Evolutionary conservation across 2,888 invertebrate species (phyloP), one percentile per base, ranked within the genome.

Genomic region (Antheraea yamamai): DNA sequence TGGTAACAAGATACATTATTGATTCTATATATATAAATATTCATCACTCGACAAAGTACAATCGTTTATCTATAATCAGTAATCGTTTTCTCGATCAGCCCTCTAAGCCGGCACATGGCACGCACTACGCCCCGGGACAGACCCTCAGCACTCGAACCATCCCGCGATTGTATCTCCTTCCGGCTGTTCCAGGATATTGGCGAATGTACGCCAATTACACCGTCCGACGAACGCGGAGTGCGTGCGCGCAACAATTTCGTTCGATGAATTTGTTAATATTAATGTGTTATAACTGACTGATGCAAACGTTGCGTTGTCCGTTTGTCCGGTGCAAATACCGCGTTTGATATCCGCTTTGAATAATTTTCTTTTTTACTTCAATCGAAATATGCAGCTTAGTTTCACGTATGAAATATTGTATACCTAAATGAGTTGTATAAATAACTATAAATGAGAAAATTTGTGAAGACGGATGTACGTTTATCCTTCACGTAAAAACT

Each of bases 131-230:
- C 72, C 61, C 64, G 26, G 30, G 64, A 66, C 64, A 16, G 61
- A 35, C 55, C 55, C 55, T 20, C 30, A 20, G 39, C 61, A 30
- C 61, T n/a, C 26, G 26, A 23, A 55, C 26, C 74, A 73, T 70
- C 73, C 64, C 66, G n/a, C 47, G 74, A 76, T 74, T 61, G 61
- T 75, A 75, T 75, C 74, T 75, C 39, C 74, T 61, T 75, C 74
- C 74, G 71, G 58, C 70, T 35, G 35, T 39, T 35, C 12, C 72
- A 75, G 74, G 74, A 75, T 75, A 75, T 75, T 72, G 61, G 74
- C 74, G 58, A 39, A 47, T 61, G 72, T 51, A 20, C 23, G 47
- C 61, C 72, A 72, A 72, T 71, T 75, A 51, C 72, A 26, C 71
- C 58, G 58, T 71, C 73, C 58, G 73, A 7, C 14, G 58, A 73